Evolutionary conservation across 2,113 vertebrate genomes (phyloP), one percentile per base, ranked within the genome.

Genomic region (Lycaon pictus): DNA sequence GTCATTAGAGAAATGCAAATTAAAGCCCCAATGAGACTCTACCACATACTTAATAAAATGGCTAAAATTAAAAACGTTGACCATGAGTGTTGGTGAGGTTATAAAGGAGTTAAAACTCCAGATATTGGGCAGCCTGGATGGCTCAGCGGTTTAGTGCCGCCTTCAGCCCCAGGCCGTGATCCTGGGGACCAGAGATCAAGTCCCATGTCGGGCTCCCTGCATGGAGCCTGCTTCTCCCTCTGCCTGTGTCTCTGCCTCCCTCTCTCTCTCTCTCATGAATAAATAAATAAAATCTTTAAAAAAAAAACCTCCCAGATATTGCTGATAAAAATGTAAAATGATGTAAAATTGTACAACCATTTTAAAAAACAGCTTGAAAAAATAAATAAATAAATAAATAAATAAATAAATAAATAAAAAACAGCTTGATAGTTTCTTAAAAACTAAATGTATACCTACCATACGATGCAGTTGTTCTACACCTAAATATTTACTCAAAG

Each of bases 321-420:
- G 74, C 56, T 87, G 35, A 58, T 55, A 23, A 93, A 93, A 86
- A 74, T 15, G 79, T 56, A 32, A n/a, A 67, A 85, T 74, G 5
- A 77, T 51, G 43, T 77, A 77, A 82, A 94, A 35, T 51, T 23
- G 17, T 83, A 81, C 22, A 37, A 55, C 13, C 55, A 71, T 23
- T 90, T 69, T 79, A 43, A 71, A 85, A 92, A 96, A 90, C 15
- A 71, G n/a, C 56, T 80, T 84, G 22, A 27, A n/a, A n/a, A n/a
- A n/a, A n/a, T n/a, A n/a, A n/a, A n/a, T n/a, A n/a, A n/a, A n/a
- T n/a, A n/a, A n/a, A n/a, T n/a, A n/a, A n/a, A n/a, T n/a, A n/a
- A n/a, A n/a, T n/a, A n/a, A n/a, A n/a, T n/a, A n/a, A n/a, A n/a
- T n/a, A n/a, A n/a, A n/a, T 79, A 43, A 71, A 85, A 92, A 96